phyloP scores from a whole-genome alignment of 1,140 invertebrate species.

The Riptortus pedestris region DNA sequence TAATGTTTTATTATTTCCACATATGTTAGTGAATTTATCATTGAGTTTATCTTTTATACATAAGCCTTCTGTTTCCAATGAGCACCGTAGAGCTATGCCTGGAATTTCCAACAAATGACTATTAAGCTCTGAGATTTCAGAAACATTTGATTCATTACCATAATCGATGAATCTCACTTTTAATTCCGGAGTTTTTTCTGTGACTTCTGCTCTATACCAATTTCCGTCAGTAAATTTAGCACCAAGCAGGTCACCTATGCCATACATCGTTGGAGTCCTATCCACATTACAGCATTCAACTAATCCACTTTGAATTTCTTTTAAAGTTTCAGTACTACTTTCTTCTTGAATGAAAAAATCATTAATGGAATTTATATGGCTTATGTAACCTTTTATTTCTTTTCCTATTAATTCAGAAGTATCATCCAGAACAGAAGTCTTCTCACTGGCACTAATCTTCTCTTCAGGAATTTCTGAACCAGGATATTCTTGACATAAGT shows the following conservation, averaged over 20 bases:
- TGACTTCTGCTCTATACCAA: slow-evolving; percentile 55
- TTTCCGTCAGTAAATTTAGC: slow-evolving; percentile 51
- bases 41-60: neutral
- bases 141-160: slow-evolving; percentile 40
- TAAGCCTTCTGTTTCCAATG: neutral
- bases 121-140: slow-evolving; percentile 30
- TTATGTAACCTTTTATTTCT: neutral
- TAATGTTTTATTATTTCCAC: neutral
- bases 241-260: slow-evolving; percentile 44
- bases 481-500: too few relatives aligned
- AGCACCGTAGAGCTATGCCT: neutral
- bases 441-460: too few relatives aligned
- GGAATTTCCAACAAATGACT: neutral
- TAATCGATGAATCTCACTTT: slow-evolving; percentile 52
- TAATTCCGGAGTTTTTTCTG: slow-evolving; percentile 43
- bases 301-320: slow-evolving; percentile 45
- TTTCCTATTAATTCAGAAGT: slow-evolving; percentile 37
- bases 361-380: slow-evolving; percentile 43
- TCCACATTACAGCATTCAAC: slow-evolving; percentile 4
- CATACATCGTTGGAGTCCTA: neutral
- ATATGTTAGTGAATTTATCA: slow-evolving; percentile 16
- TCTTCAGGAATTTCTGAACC: too few relatives aligned
- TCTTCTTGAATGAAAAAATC: slow-evolving; percentile 56
- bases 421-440: neutral
- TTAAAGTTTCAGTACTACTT: slow-evolving; percentile 41